A percentile compares a stretch with the other conserved stretches of the same genome.
Evolutionary conservation across 2,113 vertebrate species (phyloP).

Genomic region (Caranx ignobilis): DNA sequence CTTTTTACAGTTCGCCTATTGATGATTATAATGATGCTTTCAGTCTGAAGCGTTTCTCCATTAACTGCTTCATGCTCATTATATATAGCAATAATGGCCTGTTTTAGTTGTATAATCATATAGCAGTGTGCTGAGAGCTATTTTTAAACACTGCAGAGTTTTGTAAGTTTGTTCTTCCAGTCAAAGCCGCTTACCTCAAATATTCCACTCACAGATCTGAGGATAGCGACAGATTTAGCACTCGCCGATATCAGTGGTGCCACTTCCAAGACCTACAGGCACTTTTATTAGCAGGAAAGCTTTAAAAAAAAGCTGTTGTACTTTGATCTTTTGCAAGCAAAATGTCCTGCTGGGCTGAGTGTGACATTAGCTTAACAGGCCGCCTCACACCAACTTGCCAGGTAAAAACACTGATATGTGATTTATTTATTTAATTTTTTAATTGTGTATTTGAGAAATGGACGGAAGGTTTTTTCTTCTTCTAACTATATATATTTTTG

Average conservation of each 20-base stretch:
- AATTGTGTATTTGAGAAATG: neutral
- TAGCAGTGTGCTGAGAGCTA: neutral
- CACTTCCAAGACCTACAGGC: conserved; percentile 40
- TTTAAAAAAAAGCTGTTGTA: conserved; percentile 51
- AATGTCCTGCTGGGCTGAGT: conserved; percentile 53
- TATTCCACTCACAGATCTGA: conserved; percentile 38
- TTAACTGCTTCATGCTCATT: neutral
- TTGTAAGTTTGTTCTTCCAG: conserved; percentile 31
- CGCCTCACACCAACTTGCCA: conserved; percentile 34
- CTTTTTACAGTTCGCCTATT: neutral
- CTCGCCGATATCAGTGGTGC: conserved; percentile 51
- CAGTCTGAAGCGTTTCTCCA: neutral
- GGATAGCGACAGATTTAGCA: conserved; percentile 44
- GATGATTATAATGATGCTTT: neutral
- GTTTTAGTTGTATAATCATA: conserved; percentile 1
- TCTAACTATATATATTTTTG: too few relatives aligned
- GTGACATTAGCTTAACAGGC: conserved; percentile 58
- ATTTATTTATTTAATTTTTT: neutral
- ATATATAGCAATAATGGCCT: neutral
- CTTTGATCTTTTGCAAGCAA: conserved; percentile 62
- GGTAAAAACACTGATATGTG: conserved; percentile 4
- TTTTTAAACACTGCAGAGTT: conserved; percentile 40
- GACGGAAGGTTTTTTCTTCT: neutral
- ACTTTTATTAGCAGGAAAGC: conserved; percentile 48
- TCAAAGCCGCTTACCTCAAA: conserved; percentile 32